Percentiles rank a stretch among this genome's conserved stretches.
phyloP scores from a whole-genome alignment of 37 sponge, comb jelly and placozoan species.

The Aplysina aerophoba region DNA sequence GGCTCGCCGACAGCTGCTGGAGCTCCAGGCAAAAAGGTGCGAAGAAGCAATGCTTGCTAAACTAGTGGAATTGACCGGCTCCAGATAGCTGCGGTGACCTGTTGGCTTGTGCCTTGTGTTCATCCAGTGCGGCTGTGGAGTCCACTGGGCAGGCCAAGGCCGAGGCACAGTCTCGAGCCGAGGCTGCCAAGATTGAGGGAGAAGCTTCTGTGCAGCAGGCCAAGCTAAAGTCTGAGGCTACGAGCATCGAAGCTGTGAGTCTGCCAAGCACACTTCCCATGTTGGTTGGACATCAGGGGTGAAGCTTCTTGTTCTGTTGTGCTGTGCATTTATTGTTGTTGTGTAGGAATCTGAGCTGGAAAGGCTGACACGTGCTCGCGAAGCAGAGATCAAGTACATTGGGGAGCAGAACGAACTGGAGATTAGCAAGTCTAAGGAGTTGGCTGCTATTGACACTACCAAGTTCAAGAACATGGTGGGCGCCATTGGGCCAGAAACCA shows the following conservation, averaged over 20 bases:
- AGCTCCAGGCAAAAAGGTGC: conserved; percentile 90
- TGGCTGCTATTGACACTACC: conserved; percentile 81
- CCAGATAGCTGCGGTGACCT: no score
- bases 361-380: conserved; percentile 86
- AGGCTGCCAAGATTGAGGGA: conserved; percentile 96
- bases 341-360: conserved; percentile 93
- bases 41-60: not conserved
- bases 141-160: conserved; percentile 99
- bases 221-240: conserved; percentile 90
- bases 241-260: conserved; percentile 95
- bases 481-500: conserved; percentile 91
- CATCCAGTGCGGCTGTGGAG: conserved; percentile 95
- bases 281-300: not conserved
- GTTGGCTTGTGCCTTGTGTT: not conserved
- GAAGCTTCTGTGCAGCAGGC: conserved; percentile 99
- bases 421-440: conserved; percentile 79
- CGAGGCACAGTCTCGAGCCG: conserved; percentile 98
- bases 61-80: not conserved
- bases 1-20: conserved; percentile 87
- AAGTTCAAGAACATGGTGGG: conserved; percentile 96
- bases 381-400: conserved; percentile 92
- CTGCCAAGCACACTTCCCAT: not conserved
- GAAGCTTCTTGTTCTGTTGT: no score
- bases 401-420: conserved; percentile 93
- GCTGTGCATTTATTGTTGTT: not conserved